Conservation (phyloP, 2,888 invertebrate genomes). For the Drepanosiphum platanoidis region DNA sequence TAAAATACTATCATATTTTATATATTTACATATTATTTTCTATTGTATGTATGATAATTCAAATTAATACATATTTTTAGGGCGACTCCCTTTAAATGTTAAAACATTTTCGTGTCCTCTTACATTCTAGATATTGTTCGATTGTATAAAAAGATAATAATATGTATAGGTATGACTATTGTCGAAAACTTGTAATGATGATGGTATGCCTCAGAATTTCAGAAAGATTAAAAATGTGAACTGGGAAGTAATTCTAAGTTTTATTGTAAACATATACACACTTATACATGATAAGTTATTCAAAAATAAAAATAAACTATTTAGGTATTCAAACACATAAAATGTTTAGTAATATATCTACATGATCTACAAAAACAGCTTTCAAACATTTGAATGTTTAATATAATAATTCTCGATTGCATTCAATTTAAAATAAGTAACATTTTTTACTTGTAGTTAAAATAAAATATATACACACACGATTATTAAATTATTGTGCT, state of each 20-base stretch:
- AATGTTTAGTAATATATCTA: too few relatives aligned
- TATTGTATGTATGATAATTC: background rate
- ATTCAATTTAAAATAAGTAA: background rate
- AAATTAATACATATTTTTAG: too few relatives aligned
- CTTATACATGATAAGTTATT: background rate
- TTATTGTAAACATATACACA: background rate
- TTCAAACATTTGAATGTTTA: too few relatives aligned
- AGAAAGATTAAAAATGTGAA: background rate
- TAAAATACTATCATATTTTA: too few relatives aligned
- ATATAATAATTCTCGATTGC: background rate
- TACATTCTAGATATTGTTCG: background rate
- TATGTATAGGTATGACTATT: too few relatives aligned
- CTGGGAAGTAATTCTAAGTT: background rate
- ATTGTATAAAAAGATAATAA: background rate
- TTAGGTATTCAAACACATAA: too few relatives aligned
- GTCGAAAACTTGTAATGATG: too few relatives aligned
- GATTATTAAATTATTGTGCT: background rate
- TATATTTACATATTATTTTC: background rate
- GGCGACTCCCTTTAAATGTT: background rate
- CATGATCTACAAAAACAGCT: too few relatives aligned
- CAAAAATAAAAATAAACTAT: too few relatives aligned
- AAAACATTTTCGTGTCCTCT: background rate
- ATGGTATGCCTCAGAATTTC: background rate
- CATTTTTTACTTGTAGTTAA: too few relatives aligned
- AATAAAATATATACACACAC: background rate